These are phyloP conservation scores for Sarcophaga variegata DNA, from an alignment of 2,888 invertebrate genomes.

Conservation along the genomic window DNA sequence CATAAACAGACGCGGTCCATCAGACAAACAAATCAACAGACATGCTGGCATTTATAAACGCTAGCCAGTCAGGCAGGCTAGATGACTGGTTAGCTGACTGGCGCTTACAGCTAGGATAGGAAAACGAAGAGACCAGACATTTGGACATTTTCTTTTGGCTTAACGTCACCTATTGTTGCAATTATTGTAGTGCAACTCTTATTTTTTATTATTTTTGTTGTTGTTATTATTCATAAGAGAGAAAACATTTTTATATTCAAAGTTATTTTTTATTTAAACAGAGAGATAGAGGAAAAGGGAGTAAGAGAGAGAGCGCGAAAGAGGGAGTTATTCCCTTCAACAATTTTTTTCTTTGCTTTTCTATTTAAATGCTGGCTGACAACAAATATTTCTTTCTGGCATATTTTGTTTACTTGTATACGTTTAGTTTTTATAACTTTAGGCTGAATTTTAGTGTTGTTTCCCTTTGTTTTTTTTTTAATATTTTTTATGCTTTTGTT, in stretches of 20 bases:
- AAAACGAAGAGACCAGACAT: slow-evolving; percentile 50
- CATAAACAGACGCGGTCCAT: slow-evolving; percentile 44
- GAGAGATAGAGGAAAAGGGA: not conserved
- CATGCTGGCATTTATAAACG: slow-evolving; percentile 1
- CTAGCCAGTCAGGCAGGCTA: not conserved
- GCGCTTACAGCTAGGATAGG: not conserved
- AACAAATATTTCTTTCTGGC: slow-evolving; percentile 6
- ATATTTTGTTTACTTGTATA: slow-evolving; percentile 29
- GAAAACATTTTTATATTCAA: slow-evolving; percentile 29
- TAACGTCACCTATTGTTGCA: slow-evolving; percentile 47
- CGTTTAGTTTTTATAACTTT: slow-evolving; percentile 20
- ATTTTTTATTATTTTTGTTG: not conserved
- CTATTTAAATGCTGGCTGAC: slow-evolving; percentile 24
- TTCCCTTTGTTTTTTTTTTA: not conserved
- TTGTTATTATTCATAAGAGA: slow-evolving; percentile 36
- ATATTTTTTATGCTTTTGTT: not conserved
- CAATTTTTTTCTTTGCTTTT: not conserved
- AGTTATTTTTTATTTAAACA: slow-evolving; percentile 4
- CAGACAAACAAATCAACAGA: slow-evolving; percentile 35
- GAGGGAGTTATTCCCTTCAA: not conserved
- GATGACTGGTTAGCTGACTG: not conserved
- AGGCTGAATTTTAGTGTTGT: slow-evolving; percentile 16
- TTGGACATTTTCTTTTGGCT: slow-evolving; percentile 61
- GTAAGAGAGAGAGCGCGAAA: too few species aligned
- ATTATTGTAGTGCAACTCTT: slow-evolving; percentile 2